phyloP scores from a whole-genome alignment of 1,140 invertebrate species.

The Lepidotrigona ventralis region DNA sequence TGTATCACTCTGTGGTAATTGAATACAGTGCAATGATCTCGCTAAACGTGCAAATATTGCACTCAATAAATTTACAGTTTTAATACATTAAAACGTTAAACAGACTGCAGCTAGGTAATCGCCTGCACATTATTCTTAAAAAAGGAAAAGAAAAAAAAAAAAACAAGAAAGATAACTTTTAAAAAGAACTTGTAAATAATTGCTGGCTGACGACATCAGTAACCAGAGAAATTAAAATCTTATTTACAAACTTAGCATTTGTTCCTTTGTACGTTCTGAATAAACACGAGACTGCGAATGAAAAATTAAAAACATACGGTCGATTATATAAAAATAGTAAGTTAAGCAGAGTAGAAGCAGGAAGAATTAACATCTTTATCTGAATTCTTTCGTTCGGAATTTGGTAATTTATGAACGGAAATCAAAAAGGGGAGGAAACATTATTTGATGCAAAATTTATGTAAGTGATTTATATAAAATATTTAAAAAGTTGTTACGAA shows the following conservation, averaged over 20 bases:
- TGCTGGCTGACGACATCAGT: slow-evolving; percentile 43
- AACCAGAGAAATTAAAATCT: slow-evolving; percentile 59
- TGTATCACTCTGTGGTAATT: slow-evolving; percentile 54
- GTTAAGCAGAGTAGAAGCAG: slow-evolving; percentile 48
- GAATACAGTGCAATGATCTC: slow-evolving; percentile 75
- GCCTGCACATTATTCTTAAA: slow-evolving; percentile 66
- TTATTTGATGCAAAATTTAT: slow-evolving; percentile 53
- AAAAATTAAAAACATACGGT: slow-evolving; percentile 38
- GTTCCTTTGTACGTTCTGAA: slow-evolving; percentile 60
- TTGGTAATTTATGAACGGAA: slow-evolving; percentile 24
- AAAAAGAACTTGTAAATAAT: slow-evolving; percentile 63
- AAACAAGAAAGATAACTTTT: slow-evolving; percentile 41
- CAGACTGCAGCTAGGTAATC: slow-evolving; percentile 75
- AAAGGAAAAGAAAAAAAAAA: slow-evolving; percentile 44
- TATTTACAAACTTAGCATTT: slow-evolving; percentile 55
- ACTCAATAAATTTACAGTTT: slow-evolving; percentile 77
- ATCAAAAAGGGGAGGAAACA: slow-evolving; percentile 21
- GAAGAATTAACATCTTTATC: slow-evolving; percentile 33
- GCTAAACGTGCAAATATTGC: slow-evolving; percentile 71
- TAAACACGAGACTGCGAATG: slow-evolving; percentile 48
- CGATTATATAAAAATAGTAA: slow-evolving; percentile 33
- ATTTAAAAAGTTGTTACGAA: slow-evolving; percentile 13
- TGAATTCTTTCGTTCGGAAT: slow-evolving; percentile 33
- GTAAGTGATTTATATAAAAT: slow-evolving; percentile 45
- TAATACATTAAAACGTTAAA: slow-evolving; percentile 74